Evolutionary conservation across 2,113 vertebrate genomes (phyloP).

Genomic region (Peromyscus leucopus): DNA sequence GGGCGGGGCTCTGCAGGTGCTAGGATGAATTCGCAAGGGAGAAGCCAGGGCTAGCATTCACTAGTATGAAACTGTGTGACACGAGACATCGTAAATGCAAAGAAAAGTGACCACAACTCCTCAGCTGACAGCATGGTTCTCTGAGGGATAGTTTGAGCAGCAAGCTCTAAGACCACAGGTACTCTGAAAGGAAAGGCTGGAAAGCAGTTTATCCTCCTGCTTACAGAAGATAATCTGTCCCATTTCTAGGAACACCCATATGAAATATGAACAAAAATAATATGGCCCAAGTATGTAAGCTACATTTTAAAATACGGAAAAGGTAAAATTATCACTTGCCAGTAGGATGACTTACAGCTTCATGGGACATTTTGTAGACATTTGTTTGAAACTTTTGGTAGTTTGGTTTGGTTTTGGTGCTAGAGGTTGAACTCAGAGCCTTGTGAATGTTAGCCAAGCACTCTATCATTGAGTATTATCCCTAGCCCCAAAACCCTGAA

Average conservation of each 20-base stretch:
- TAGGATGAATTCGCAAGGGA: background rate
- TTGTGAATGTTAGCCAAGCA: background rate
- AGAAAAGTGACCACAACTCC: background rate
- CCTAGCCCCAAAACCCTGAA: background rate
- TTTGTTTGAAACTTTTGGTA: background rate
- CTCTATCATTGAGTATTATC: background rate
- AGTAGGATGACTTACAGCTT: background rate
- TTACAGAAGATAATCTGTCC: background rate
- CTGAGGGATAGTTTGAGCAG: background rate
- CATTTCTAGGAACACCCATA: background rate
- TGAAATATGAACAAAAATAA: slow-evolving; percentile 9
- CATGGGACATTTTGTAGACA: background rate
- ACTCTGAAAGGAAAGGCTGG: background rate
- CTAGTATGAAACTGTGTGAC: background rate
- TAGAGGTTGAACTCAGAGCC: background rate
- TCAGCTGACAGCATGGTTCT: background rate
- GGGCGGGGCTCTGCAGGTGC: background rate
- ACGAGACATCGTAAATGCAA: background rate
- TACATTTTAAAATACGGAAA: background rate
- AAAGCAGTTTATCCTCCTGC: background rate
- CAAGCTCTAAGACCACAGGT: background rate
- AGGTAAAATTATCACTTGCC: background rate
- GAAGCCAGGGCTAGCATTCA: background rate
- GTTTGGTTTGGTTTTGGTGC: too few species aligned
- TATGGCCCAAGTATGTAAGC: background rate